Base-by-base conservation (phyloP, 2,113 vertebrate species). In the Pungitius pungitius region DNA sequence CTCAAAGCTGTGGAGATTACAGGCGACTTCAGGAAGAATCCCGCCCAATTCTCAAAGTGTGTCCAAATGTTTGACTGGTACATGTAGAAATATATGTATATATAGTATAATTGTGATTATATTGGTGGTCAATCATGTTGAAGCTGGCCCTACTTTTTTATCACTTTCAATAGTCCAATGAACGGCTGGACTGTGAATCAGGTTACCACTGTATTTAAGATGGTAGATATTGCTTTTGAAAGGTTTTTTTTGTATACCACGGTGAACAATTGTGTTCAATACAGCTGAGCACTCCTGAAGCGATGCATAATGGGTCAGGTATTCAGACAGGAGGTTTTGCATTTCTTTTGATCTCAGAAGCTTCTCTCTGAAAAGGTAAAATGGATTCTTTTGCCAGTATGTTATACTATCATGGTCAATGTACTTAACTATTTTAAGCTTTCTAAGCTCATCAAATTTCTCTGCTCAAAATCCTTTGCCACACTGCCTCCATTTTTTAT, bases 301-400 rank as follows among this genome's bases (percentile, higher is more conserved):
- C 45, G 30, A 39, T 3, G 45, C 10, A 10, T 45, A 47, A 18
- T 61, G 62, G 68, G 39, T 67, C 61, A 66, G 60, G 27, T 24
- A 33, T 61, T 61, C 73, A 81, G 47, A 55, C 56, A 14, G 20
- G 14, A 22, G 35, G 35, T 52, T 66, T 69, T 9, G 49, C 57
- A 61, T 78, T 74, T 74, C 30, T 63, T 60, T 68, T 73, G 33
- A 56, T 80, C 17, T 80, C 26, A 10, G 11, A 65, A 10, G 55
- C 43, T 56, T 62, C n/a, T 33, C 17, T 43, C 37, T 55, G 39
- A 22, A 75, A 18, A 39, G 26, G 17, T 11, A 2, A 40, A 62
- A 51, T 27, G 26, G 13, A 57, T 30, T 27, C 18, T 70, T 77
- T 72, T 77, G 20, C 17, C 26, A 27, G 11, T 40, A 58, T 54